phyloP scores from a whole-genome alignment of 1,140 invertebrate species.

The Lordiphosa collinella region DNA sequence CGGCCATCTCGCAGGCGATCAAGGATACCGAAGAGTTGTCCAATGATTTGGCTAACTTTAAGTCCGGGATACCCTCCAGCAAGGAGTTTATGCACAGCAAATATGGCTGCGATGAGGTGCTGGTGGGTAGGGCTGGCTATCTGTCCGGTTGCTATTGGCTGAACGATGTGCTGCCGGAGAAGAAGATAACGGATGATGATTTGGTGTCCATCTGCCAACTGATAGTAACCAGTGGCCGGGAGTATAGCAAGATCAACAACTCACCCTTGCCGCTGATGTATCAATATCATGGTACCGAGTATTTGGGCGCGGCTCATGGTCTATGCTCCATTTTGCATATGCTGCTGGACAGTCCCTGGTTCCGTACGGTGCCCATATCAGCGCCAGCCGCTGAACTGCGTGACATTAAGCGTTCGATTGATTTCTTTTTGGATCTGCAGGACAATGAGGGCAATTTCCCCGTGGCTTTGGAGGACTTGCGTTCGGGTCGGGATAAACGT shows the following conservation, averaged over 20 bases:
- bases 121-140: slow-evolving; percentile 91
- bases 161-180: slow-evolving; percentile 82
- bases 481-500: slow-evolving; percentile 80
- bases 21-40: slow-evolving; percentile 79
- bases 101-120: slow-evolving; percentile 90
- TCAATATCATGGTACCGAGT: slow-evolving; percentile 91
- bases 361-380: slow-evolving; percentile 67
- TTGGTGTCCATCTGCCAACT: slow-evolving; percentile 84
- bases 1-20: slow-evolving; percentile 78
- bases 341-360: slow-evolving; percentile 80
- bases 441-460: slow-evolving; percentile 88
- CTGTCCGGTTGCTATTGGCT: slow-evolving; percentile 88
- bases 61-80: slow-evolving; percentile 75
- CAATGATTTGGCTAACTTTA: slow-evolving; percentile 80
- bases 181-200: slow-evolving; percentile 81
- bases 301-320: slow-evolving; percentile 91
- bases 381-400: slow-evolving; percentile 83
- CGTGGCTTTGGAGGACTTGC: slow-evolving; percentile 86
- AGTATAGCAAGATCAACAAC: slow-evolving; percentile 83
- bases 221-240: slow-evolving; percentile 86
- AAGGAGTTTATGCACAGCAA: slow-evolving; percentile 81
- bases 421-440: slow-evolving; percentile 85
- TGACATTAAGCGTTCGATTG: slow-evolving; percentile 79
- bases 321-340: slow-evolving; percentile 84
- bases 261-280: slow-evolving; percentile 89